Evolutionary conservation across 2,888 invertebrate species (phyloP).

Genomic region (Gisinianus flammeolus): DNA sequence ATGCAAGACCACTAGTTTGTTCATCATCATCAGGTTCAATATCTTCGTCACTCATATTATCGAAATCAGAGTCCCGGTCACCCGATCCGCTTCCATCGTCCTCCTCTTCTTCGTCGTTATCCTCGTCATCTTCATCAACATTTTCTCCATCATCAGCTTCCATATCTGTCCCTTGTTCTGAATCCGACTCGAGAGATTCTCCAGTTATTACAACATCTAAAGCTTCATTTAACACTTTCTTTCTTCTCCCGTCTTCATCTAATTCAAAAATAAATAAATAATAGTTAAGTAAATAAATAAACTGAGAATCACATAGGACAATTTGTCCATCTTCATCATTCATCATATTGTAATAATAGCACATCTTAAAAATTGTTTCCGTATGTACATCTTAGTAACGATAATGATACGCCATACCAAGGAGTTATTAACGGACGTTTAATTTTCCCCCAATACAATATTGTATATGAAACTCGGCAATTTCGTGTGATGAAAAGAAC

Average conservation of each 20-base stretch:
- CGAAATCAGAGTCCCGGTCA: neutral
- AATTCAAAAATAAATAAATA: neutral
- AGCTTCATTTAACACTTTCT: neutral
- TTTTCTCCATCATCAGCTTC: constrained; percentile 4
- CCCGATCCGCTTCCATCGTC: neutral
- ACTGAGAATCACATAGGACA: neutral
- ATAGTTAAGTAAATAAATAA: neutral
- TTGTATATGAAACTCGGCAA: neutral
- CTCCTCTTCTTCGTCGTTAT: constrained; percentile 10
- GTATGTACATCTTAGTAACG: constrained; percentile 24
- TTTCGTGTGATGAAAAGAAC: neutral
- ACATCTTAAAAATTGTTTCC: constrained; percentile 8
- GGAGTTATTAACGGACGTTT: constrained; percentile 30
- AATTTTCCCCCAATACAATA: neutral
- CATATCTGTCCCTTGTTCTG: neutral
- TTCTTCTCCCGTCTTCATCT: neutral
- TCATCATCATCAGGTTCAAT: constrained; percentile 75
- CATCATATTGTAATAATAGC: neutral
- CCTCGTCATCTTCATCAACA: constrained; percentile 10
- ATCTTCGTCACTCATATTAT: constrained; percentile 38
- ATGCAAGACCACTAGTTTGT: constrained; percentile 92
- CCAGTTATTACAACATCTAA: neutral
- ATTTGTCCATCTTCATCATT: neutral
- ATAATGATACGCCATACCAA: constrained; percentile 11
- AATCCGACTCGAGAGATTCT: neutral